Percentiles rank a stretch among this genome's conserved stretches.
phyloP scores from a whole-genome alignment of 2,888 invertebrate genomes.

The Agrotis segetum region DNA sequence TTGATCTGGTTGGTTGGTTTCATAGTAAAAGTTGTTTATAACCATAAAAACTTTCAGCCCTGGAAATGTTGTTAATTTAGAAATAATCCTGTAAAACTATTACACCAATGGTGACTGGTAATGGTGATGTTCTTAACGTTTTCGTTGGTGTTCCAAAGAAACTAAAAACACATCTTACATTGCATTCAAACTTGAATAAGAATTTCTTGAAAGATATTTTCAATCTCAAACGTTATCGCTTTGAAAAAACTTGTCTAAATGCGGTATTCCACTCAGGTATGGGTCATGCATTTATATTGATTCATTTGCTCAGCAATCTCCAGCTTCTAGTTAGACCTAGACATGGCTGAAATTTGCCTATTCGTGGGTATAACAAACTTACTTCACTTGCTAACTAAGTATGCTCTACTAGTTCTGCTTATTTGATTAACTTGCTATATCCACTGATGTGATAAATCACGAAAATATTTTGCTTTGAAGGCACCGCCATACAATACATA shows the following conservation, averaged over 20 bases:
- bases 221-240: conserved; percentile 36
- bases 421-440: conserved; percentile 26
- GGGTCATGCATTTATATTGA: conserved; percentile 65
- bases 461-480: no score
- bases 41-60: no score
- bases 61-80: no score
- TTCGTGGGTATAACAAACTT: conserved; percentile 32
- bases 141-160: no score
- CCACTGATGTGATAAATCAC: no score
- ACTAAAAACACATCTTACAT: neutral
- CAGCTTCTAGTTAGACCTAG: conserved; percentile 50
- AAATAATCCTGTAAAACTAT: no score
- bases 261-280: conserved; percentile 49
- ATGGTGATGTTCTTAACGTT: no score
- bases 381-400: conserved; percentile 33
- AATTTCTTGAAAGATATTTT: conserved; percentile 19
- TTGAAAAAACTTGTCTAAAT: conserved; percentile 43
- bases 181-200: conserved; percentile 16
- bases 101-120: no score
- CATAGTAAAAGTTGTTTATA: no score
- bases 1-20: no score
- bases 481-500: no score
- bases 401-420: neutral
- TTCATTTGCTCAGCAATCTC: conserved; percentile 58
- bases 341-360: conserved; percentile 52